Evolutionary conservation across 2,797 vertebrate species (phyloP), one percentile per base, ranked within the genome.

Genomic region (Ibycter americanus): DNA sequence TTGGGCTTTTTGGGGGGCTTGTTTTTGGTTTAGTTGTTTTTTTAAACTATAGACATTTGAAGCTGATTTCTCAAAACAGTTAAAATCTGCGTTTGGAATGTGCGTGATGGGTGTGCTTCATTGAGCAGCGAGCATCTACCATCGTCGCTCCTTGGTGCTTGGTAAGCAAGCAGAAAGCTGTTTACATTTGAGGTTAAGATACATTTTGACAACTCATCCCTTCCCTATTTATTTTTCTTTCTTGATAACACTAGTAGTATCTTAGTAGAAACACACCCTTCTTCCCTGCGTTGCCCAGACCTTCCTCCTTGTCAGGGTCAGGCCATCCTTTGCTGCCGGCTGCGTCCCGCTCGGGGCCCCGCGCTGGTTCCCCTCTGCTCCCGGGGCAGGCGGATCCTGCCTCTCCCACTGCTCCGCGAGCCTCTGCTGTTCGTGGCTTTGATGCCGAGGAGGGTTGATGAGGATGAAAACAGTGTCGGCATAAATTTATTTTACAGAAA

Each of bases 401-500:
- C 25, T 66, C 29, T 61, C 32, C 52, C 42, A 29, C 17, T 55
- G 47, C 42, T 32, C 40, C 5, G 1, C 27, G 29, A 83, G 38
- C 4, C 4, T 68, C 54, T 61, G 1, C 14, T 72, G 22, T 81
- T 81, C 56, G 70, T 23, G 26, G 17, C 49, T 62, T 67, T 78
- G 36, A n/a, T 47, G 25, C 0, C 1, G 22, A 34, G 22, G 15
- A 46, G 13, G 4, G 16, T 61, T 21, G 12, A 40, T 36, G 26
- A 71, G 61, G 18, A 20, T 70, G 38, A 65, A 83, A 52, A 59
- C 26, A 11, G 49, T 72, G 36, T 21, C 38, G 25, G 22, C 31
- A 6, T 71, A n/a, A 32, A 32, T 67, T 49, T 44, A 27, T 83
- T 76, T 47, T 46, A 12, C 21, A 25, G 34, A 46, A 61, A 61